Evolutionary conservation across 2,797 vertebrate species (phyloP), one percentile per base, ranked within the genome.

Genomic region (Sternotherus odoratus): DNA sequence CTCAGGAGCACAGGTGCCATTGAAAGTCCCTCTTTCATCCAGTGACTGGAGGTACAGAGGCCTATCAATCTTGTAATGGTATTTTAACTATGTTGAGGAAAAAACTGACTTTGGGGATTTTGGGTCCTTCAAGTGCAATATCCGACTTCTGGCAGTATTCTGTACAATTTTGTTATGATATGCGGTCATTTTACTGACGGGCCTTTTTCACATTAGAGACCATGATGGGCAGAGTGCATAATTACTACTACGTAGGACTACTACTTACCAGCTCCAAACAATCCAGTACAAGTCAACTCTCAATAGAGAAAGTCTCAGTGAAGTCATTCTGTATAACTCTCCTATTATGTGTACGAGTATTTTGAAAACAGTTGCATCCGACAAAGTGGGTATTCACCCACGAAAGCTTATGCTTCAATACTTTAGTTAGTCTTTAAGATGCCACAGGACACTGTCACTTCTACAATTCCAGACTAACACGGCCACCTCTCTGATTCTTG

Each of bases 1-100:
- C 95, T 96, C 54, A 97, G 66, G 78, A 92, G 93, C 95, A 88
- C 94, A 93, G 94, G 90, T 95, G 95, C 95, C 88, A 54, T 86
- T 91, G 94, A 94, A 95, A 94, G 87, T 80, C 43, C 72, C 43
- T 48, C 86, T 72, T 82, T 30, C 79, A 77, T 80, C 79, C 77
- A 72, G 89, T 50, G 92, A 88, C 53, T 88, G 53, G 50, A 30
- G 75, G 92, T 85, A 51, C 87, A 94, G 69, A 19, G 82, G 69
- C 23, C 30, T 82, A 82, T 36, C 79, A 90, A 16, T 26, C 12
- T 43, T 5, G 2, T 46, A 46, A 28, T 39, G 63, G 26, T 46
- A 74, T 48, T 74, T 26, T 46, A 74, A 48, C 43, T 16, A 8
- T 1, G 28, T 7, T 12, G 39, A 13, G 24, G 39, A 8, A 26